Percentiles rank a stretch among this genome's conserved stretches.
Conservation (phyloP, 2,888 invertebrate species). For the Rutpela maculata region DNA sequence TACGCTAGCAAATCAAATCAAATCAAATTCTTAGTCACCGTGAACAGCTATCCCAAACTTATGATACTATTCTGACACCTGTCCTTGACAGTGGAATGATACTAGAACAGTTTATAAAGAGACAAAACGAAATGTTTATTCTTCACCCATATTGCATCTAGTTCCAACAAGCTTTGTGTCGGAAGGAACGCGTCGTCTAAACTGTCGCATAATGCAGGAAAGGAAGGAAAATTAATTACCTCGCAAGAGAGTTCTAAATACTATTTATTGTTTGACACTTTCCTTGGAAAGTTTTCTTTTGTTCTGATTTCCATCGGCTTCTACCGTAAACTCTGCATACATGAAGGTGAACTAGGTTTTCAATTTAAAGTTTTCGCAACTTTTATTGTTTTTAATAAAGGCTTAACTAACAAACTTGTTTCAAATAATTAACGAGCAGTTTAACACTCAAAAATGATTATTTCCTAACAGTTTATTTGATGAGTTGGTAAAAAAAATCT, state of each 20-base stretch:
- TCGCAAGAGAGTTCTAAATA: conserved; percentile 16
- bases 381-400: conserved; percentile 22
- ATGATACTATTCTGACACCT: too few species aligned
- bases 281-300: conserved; percentile 31
- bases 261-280: conserved; percentile 38
- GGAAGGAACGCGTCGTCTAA: conserved; percentile 20
- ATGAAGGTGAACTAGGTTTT: conserved; percentile 26
- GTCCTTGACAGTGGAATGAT: not conserved
- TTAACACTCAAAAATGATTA: not conserved
- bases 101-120: not conserved
- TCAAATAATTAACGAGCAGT: conserved; percentile 8
- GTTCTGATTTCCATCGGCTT: conserved; percentile 7
- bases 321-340: conserved; percentile 20
- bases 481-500: too few species aligned
- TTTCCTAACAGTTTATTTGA: not conserved
- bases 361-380: conserved; percentile 36
- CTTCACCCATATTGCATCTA: not conserved
- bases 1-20: too few species aligned
- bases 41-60: too few species aligned
- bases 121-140: conserved; percentile 9
- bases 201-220: conserved; percentile 9
- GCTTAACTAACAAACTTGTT: conserved; percentile 24
- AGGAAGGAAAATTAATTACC: conserved; percentile 36
- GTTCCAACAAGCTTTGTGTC: not conserved
- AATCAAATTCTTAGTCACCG: too few species aligned